Conservation (phyloP, 2,888 invertebrate species). For the Tiliacea citrago region DNA sequence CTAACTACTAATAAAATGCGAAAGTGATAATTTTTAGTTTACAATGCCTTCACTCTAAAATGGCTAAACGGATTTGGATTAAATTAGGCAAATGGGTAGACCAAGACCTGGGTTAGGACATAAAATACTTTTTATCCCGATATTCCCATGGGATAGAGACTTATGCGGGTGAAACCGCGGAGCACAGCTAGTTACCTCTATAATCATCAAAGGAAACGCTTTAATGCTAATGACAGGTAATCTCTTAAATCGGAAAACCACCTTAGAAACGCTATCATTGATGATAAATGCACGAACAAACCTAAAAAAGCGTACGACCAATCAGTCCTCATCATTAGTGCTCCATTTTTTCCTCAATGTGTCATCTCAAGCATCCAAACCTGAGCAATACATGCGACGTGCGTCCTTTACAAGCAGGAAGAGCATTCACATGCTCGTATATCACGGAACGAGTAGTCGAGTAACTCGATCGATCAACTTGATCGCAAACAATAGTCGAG, state of each 20-base stretch:
- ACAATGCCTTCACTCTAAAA: too few relatives aligned
- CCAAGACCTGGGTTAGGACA: too few relatives aligned
- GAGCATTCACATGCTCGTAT: slow-evolving; percentile 50
- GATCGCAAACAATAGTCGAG: slow-evolving; percentile 59
- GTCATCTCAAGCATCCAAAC: slow-evolving; percentile 43
- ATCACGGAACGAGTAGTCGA: slow-evolving; percentile 52
- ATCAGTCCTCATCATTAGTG: slow-evolving; percentile 17
- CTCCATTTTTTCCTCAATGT: slow-evolving; percentile 38
- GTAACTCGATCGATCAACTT: slow-evolving; percentile 68
- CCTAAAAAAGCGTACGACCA: slow-evolving; percentile 1
- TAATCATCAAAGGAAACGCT: not conserved
- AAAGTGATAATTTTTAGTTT: too few relatives aligned
- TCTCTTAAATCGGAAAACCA: not conserved
- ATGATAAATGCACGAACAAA: slow-evolving; percentile 14
- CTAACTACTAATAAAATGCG: too few relatives aligned
- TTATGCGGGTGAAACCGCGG: too few relatives aligned
- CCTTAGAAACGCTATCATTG: not conserved
- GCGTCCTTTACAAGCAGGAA: slow-evolving; percentile 62
- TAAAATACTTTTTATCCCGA: too few relatives aligned
- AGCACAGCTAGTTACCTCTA: too few relatives aligned
- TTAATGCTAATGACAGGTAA: not conserved
- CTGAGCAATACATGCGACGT: slow-evolving; percentile 20
- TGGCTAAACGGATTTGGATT: too few relatives aligned
- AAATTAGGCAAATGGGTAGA: too few relatives aligned
- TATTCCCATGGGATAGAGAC: too few relatives aligned